Percentiles rank a stretch among this genome's conserved stretches.
Conservation (phyloP, 2,888 invertebrate species). For the Matsumyia berberina region DNA sequence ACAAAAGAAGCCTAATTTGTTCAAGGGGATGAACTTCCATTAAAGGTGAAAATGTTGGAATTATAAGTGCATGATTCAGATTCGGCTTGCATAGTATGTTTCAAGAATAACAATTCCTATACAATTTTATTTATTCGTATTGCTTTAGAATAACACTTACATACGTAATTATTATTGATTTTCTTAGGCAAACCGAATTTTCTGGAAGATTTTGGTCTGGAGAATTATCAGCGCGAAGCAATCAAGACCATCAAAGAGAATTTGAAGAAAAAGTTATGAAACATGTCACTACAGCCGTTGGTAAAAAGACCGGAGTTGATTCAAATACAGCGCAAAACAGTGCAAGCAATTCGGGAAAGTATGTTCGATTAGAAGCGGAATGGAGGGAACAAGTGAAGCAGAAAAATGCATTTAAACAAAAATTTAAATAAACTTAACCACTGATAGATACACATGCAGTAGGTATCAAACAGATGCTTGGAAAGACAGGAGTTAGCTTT, state of each 20-base stretch:
- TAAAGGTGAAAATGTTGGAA: too few relatives aligned
- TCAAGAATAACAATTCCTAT: not conserved
- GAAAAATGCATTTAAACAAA: slow-evolving; percentile 77
- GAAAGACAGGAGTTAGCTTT: slow-evolving; percentile 4
- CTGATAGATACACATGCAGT: not conserved
- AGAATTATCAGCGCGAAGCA: slow-evolving; percentile 91
- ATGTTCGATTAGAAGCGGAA: slow-evolving; percentile 90
- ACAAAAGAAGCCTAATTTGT: too few relatives aligned
- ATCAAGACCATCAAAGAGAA: slow-evolving; percentile 94
- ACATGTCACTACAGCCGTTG: slow-evolving; percentile 82
- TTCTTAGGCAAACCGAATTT: slow-evolving; percentile 79
- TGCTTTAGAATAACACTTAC: too few relatives aligned
- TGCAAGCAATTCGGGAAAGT: slow-evolving; percentile 87
- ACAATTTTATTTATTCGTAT: not conserved
- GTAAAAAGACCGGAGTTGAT: slow-evolving; percentile 82
- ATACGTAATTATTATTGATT: not conserved
- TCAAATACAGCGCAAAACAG: slow-evolving; percentile 78
- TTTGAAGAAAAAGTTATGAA: slow-evolving; percentile 91
- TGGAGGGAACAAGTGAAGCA: slow-evolving; percentile 87
- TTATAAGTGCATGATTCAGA: too few relatives aligned
- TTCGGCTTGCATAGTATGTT: too few relatives aligned
- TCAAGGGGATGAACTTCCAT: too few relatives aligned
- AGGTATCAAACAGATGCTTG: not conserved
- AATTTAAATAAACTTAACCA: slow-evolving; percentile 53
- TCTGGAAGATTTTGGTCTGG: slow-evolving; percentile 90